Base-by-base conservation (phyloP, 2,113 vertebrate genomes). In the Sinocyclocheilus anshuiensis region DNA sequence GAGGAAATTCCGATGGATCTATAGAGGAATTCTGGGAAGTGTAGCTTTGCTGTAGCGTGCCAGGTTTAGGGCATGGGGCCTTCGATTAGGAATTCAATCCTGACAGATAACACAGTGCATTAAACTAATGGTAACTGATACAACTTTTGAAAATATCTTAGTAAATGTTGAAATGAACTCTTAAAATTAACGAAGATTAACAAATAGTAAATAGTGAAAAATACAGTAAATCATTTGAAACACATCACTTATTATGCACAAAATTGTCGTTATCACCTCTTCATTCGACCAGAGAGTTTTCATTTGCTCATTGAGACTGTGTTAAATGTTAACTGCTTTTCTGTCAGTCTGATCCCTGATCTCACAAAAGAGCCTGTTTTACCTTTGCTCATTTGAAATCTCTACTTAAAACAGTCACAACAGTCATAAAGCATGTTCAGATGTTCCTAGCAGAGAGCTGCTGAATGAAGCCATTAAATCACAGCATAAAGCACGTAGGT, bases 401-500 rank as follows among this genome's bases (percentile, higher is more conserved):
- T 82, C 42, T 59, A 77, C 85, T 82, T 50, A 61, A 86, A 87
- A 89, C 81, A 77, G 84, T 42, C 83, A 86, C 84, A 84, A 79
- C 59, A 80, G 48, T 84, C 83, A 86, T 91, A 88, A 91, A 89
- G 83, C 84, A 87, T 89, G 78, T 85, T 86, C 77, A 85, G 87
- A 80, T 75, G 80, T 81, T 71, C 65, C 39, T 53, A 5, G 45
- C 50, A 84, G 84, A 85, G 84, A 86, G 42, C 85, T 55, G 88
- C 84, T 85, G 86, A 86, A 87, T 85, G 88, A 92, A 89, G 84
- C 89, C 92, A 82, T 86, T 91, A 87, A 86, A 91, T 90, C 86
- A 91, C 84, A 87, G 80, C 84, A 80, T 88, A 79, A 86, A 90
- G 90, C 91, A 92, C 89, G 92, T 89, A 91, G 89, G 86, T 92